phyloP scores from a whole-genome alignment of 2,888 invertebrate species.

The Pammene fasciana region DNA sequence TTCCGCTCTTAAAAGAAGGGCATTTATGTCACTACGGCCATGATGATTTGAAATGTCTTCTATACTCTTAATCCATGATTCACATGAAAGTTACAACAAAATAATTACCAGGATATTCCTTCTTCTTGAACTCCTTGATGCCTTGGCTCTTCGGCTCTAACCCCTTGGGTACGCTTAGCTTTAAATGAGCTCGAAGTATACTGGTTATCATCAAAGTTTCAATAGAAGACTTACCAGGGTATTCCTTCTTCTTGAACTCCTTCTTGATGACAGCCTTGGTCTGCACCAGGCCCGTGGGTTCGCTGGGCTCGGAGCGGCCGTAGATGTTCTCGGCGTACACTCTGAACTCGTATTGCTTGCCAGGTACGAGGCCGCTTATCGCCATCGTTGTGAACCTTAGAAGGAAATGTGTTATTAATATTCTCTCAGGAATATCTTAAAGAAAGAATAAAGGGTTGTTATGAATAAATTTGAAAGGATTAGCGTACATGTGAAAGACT shows the following conservation, averaged over 20 bases:
- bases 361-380: slow-evolving; percentile 93
- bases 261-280: slow-evolving; percentile 93
- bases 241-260: slow-evolving; percentile 89
- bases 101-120: slow-evolving; percentile 86
- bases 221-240: slow-evolving; percentile 80
- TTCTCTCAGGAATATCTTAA: background rate
- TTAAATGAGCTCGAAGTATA: slow-evolving; percentile 97
- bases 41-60: no score
- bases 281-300: slow-evolving; percentile 91
- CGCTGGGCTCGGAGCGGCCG: slow-evolving; percentile 97
- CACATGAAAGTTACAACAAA: background rate
- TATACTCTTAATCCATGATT: no score
- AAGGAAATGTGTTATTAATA: background rate
- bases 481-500: no score
- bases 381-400: slow-evolving; percentile 93
- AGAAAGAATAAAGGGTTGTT: no score
- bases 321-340: slow-evolving; percentile 99
- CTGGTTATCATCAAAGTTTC: no score
- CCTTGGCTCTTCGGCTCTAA: slow-evolving; percentile 92
- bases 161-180: slow-evolving; percentile 93
- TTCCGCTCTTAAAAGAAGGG: no score
- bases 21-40: no score
- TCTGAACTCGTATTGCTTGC: slow-evolving; percentile 98
- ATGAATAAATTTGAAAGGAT: no score
- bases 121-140: slow-evolving; percentile 91